phyloP scores from a whole-genome alignment of 2,797 vertebrate species.

The Poecilia picta region DNA sequence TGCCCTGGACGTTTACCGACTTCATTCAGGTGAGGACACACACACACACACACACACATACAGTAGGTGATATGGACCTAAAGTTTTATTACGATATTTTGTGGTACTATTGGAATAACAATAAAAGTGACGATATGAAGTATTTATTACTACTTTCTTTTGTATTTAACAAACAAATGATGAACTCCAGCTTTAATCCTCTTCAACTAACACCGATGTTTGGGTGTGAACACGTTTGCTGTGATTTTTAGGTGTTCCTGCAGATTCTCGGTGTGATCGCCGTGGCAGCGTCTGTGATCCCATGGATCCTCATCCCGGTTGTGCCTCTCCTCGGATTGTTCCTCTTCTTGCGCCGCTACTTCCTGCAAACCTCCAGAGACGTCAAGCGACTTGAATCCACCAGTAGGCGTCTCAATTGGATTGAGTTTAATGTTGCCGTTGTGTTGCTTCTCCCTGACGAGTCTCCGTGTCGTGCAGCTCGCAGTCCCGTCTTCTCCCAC shows the following conservation, averaged over 20 bases:
- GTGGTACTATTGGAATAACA: too few species aligned
- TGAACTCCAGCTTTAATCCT: too few species aligned
- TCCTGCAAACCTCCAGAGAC: conserved; percentile 87
- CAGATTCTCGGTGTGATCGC: conserved; percentile 84
- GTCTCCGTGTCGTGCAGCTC: conserved; percentile 72
- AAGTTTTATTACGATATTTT: too few species aligned
- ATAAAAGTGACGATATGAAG: too few species aligned
- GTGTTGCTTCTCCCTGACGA: neutral
- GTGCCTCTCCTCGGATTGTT: conserved; percentile 84
- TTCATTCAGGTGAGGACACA: conserved; percentile 85
- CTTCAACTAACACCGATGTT: too few species aligned
- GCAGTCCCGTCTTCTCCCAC: conserved; percentile 95
- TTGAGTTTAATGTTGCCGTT: neutral
- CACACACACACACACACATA: neutral
- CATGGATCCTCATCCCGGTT: conserved; percentile 88
- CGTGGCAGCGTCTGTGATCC: conserved; percentile 85
- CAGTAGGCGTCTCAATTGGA: conserved; percentile 75
- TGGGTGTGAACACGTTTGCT: neutral
- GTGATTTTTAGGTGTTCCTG: conserved; percentile 80
- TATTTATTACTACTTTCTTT: too few species aligned
- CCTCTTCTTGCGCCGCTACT: conserved; percentile 83
- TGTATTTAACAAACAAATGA: too few species aligned
- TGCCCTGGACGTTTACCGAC: conserved; percentile 88
- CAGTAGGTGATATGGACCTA: too few species aligned
- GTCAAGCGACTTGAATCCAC: conserved; percentile 91